Evolutionary conservation across 2,113 vertebrate genomes (phyloP).

Genomic region (Taurulus bubalis): DNA sequence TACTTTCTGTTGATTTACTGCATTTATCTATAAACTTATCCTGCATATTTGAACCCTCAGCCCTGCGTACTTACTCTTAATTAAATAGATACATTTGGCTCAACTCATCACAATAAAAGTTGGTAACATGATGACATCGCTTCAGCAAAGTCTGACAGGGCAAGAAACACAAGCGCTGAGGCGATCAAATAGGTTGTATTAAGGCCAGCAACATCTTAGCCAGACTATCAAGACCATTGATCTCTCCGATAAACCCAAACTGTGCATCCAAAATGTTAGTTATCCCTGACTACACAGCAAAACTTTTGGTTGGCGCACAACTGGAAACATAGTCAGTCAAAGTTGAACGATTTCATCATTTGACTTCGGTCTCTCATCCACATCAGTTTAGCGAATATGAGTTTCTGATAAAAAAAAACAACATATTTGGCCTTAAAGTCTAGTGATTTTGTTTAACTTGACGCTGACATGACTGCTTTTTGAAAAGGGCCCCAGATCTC

Average conservation of each 20-base stretch:
- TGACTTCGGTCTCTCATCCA: neutral
- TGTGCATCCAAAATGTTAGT: neutral
- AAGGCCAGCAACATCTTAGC: neutral
- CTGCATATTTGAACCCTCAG: neutral
- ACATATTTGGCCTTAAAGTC: no score
- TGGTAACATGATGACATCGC: neutral
- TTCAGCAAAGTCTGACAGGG: neutral
- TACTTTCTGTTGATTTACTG: neutral
- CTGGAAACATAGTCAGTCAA: neutral
- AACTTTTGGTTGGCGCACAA: neutral
- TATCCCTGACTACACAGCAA: neutral
- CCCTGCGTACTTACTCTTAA: neutral
- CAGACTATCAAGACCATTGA: neutral
- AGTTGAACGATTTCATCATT: neutral
- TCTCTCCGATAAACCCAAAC: neutral
- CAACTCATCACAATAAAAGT: neutral
- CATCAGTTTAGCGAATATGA: neutral
- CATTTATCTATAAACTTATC: neutral
- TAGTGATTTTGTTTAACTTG: neutral
- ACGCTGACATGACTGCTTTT: neutral
- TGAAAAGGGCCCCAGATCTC: neutral
- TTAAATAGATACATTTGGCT: neutral
- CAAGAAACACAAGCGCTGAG: neutral
- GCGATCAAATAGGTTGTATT: neutral
- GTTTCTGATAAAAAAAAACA: neutral